Base-by-base conservation (phyloP, 2,113 vertebrate species). In the Caracal caracal region DNA sequence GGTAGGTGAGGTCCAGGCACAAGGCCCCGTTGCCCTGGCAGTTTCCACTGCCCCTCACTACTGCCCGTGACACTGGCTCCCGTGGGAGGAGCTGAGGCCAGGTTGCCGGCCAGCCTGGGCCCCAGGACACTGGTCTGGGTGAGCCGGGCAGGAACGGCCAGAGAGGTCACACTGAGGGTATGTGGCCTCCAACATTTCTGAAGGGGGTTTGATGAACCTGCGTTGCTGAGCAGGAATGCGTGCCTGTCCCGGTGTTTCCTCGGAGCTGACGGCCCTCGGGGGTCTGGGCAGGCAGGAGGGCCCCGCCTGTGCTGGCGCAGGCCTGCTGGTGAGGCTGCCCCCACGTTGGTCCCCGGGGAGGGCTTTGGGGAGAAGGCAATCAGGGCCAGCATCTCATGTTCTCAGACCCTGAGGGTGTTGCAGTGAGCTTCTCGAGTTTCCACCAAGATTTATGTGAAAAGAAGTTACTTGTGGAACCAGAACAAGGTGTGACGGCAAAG, bases 221-320 rank as follows among this genome's bases (percentile, higher is more conserved):
- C 20, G 1, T 0, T 3, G 3, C 30, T 3, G 0, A 49, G 65
- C 47, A 30, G 26, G 37, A 3, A 1, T 3, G 11, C 24, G 56
- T 20, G 40, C 37, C 30, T 4, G 10, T 63, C 68, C 68, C 11
- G 17, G 53, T 3, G 17, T 51, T 30, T 63, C 40, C n/a, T 19
- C 0, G 16, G n/a, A 7, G 84, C 49, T 2, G 33, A 12, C 0
- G 1, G 51, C 30, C 59, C 75, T 49, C 43, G 9, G 83, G 61
- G 37, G 35, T 8, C 22, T 9, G 71, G 30, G 61, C 22, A n/a
- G 24, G 37, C 16, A 24, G 33, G 16, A 37, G 33, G 43, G 43
- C 47, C 88, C 12, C 6, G 22, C 28, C 37, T 16, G 35, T 37
- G 70, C 37, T 4, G 15, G n/a, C 7, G 43, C 59, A 49, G 88